Conservation (phyloP, 2,888 invertebrate species). For the Dasysyrphus tricinctus region DNA sequence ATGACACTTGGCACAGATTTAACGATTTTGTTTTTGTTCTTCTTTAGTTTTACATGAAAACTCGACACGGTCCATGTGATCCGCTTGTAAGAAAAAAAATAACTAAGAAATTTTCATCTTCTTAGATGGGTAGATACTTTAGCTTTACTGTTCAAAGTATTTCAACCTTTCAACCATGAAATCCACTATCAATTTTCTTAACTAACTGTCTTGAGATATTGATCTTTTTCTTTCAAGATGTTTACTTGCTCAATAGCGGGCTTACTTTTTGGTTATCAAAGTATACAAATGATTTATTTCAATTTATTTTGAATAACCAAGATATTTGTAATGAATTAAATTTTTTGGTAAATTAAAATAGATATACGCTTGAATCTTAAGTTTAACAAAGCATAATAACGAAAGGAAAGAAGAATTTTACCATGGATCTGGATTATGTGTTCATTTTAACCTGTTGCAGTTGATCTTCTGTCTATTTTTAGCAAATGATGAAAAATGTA, state of each 20-base stretch:
- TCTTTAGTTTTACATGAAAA: conserved; percentile 44
- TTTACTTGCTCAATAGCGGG: conserved; percentile 25
- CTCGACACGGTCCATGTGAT: conserved; percentile 71
- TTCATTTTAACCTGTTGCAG: no score
- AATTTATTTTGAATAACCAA: background rate
- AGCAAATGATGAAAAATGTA: no score
- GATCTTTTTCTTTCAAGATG: conserved; percentile 21
- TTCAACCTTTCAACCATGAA: conserved; percentile 73
- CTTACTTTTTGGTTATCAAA: background rate
- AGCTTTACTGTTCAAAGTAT: conserved; percentile 54
- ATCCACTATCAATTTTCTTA: conserved; percentile 60
- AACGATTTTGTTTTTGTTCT: conserved; percentile 21
- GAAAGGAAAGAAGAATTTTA: no score
- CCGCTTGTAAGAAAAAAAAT: conserved; percentile 3
- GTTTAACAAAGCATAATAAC: no score
- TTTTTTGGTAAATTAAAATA: no score
- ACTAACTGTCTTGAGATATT: conserved; percentile 45
- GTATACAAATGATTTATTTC: background rate
- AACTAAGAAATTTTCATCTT: conserved; percentile 19
- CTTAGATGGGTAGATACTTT: conserved; percentile 38
- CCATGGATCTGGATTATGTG: no score
- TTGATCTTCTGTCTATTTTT: no score
- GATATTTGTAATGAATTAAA: no score
- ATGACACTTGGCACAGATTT: conserved; percentile 46
- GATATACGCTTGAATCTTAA: no score